Conservation (phyloP, 2,797 vertebrate genomes). For the Jordanella pulchra region DNA sequence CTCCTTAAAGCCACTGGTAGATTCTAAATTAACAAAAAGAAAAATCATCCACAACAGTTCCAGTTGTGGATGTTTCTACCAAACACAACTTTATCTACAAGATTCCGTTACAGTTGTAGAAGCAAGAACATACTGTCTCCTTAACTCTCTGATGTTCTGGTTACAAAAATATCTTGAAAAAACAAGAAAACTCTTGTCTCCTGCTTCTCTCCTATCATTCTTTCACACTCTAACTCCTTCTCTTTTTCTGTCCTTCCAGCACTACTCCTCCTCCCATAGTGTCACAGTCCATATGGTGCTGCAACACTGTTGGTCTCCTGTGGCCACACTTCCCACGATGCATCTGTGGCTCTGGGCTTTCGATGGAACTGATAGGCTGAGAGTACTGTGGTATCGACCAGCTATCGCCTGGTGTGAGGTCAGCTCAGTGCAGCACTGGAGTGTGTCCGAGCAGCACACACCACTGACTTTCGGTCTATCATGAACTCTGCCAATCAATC, state of each 20-base stretch:
- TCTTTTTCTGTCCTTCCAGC: constrained; percentile 55
- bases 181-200: constrained; percentile 44
- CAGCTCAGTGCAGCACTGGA: constrained; percentile 63
- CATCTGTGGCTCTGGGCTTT: constrained; percentile 78
- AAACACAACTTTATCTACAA: constrained; percentile 24
- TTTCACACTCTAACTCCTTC: constrained; percentile 57
- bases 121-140: constrained; percentile 27
- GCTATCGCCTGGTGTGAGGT: constrained; percentile 72
- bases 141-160: constrained; percentile 14
- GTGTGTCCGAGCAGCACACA: constrained; percentile 70
- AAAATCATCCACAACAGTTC: constrained; percentile 7
- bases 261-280: constrained; percentile 64
- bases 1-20: constrained; percentile 16
- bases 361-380: constrained; percentile 72
- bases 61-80: constrained; percentile 11
- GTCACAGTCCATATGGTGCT: constrained; percentile 82
- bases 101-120: constrained; percentile 22
- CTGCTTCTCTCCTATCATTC: constrained; percentile 39
- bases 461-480: constrained; percentile 61
- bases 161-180: constrained; percentile 47
- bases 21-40: constrained; percentile 39
- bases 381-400: constrained; percentile 74
- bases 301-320: constrained; percentile 83
- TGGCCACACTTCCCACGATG: constrained; percentile 85
- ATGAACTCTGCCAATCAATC: constrained; percentile 57